These are phyloP conservation scores for Jordanella pulchra DNA, from an alignment of 2,797 vertebrate genomes.

Conservation along the genomic window DNA sequence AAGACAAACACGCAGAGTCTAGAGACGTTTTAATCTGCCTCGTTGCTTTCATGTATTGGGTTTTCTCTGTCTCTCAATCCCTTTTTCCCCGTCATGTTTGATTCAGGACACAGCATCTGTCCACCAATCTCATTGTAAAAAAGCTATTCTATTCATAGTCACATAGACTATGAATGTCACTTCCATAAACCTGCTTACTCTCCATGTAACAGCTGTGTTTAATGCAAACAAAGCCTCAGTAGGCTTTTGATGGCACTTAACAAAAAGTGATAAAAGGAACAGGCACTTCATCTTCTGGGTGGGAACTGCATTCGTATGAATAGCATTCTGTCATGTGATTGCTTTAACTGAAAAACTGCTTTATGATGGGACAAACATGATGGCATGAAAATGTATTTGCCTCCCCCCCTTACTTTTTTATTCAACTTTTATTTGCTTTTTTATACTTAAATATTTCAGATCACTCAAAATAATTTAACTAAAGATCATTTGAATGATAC, in stretches of 20 bases:
- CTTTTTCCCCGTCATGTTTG: not conserved
- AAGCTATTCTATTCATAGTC: not conserved
- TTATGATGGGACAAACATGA: not conserved
- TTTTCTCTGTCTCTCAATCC: not conserved
- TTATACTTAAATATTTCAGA: too few relatives aligned
- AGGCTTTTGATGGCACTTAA: not conserved
- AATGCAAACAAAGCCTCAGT: conserved; percentile 4
- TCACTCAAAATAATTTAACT: not conserved
- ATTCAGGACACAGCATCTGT: conserved; percentile 1
- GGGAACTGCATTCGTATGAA: not conserved
- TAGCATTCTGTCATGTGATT: not conserved
- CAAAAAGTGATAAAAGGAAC: conserved; percentile 8
- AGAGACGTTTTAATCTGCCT: not conserved
- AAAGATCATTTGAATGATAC: not conserved
- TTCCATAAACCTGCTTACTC: not conserved
- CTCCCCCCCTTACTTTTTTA: not conserved
- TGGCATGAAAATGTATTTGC: not conserved
- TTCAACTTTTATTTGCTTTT: not conserved
- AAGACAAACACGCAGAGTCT: not conserved
- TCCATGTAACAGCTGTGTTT: conserved; percentile 1
- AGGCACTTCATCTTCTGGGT: conserved; percentile 4
- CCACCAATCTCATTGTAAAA: not conserved
- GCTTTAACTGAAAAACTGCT: not conserved
- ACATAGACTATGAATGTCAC: conserved; percentile 1
- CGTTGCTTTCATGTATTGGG: not conserved